Base-by-base conservation (phyloP, 1,140 invertebrate genomes). In the Tigriopus japonicus region DNA sequence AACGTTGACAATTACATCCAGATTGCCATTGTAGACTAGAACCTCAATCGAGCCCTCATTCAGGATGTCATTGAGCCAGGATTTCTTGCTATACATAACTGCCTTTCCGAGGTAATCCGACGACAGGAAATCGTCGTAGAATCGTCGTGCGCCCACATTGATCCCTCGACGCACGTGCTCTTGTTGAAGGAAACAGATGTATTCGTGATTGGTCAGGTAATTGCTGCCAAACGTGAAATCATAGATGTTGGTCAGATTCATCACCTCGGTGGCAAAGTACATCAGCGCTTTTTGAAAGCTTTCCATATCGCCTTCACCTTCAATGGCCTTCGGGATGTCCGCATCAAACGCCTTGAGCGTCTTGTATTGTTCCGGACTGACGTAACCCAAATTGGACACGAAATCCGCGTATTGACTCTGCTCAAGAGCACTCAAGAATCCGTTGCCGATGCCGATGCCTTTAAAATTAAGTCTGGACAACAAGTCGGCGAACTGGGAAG, bases 81-180 rank as follows among this genome's bases (percentile, higher is more conserved):
- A 79, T 42, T 84, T 82, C 19, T 87, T 78, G 0, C 83, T 85
- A 65, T 87, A 77, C 81, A 90, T 86, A 0, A 93, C 75, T 73
- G 94, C 89, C 21, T 74, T 69, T 56, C 80, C 77, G 6, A 93
- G 68, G 69, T 84, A 74, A 14, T 73, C 65, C 65, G 86, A 81
- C 1, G 86, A 84, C 66, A 73, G 49, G 21, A 52, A 52, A 52
- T 64, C 65, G 63, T 70, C 69, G 65, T 84, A 73, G 69, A 83
- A 88, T 0, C 80, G 74, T 19, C 77, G 68, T 62, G 86, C 82
- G 6, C 88, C 87, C 2, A 92, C 86, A 70, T 92, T 87, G 56
- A 91, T 81, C 0, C 82, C 78, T 63, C 73, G 76, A 12, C 87
- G 75, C 0, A 83, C 77, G 43, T 72, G 71, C 21, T 76, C 66